Base-by-base conservation (phyloP, 1,140 invertebrate genomes). In the Drosophila chauvacae region DNA sequence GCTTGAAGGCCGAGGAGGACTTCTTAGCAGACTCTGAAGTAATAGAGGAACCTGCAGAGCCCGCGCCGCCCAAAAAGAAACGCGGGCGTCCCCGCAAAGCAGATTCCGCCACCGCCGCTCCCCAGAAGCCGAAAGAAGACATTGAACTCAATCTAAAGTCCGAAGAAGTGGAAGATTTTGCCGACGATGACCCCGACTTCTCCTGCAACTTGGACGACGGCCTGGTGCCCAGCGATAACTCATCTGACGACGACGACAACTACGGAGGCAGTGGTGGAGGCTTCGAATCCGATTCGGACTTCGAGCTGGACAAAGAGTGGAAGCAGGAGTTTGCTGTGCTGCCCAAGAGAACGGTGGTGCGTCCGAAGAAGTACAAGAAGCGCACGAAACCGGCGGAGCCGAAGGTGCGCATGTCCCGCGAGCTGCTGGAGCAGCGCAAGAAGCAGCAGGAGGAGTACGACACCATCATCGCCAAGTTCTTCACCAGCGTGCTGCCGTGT, bases 391-490 rank as follows among this genome's bases (percentile, higher is more conserved):
- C 84, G 6, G 48, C 77, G 0, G 81, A 86, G 39, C 81, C 91
- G 10, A 91, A 85, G 42, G 88, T 91, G 28, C 87, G 91, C 16
- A 91, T 91, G 87, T 78, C 84, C 1, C 65, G 82, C 1, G 91
- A 92, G 10, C 64, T 90, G 50, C 62, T 92, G 30, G 91, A 92
- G 51, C 83, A 85, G 37, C 77, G 88, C 26, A 84, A 86, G 26
- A 87, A 85, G n/a, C 91, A 92, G 33, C 91, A 92, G 57, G 87
- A 86, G 51, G 91, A 92, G 20, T 92, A 91, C 45, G 91, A 92
- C 69, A 45, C 37, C 35, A 91, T 92, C n/a, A 91, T 92, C 14
- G 80, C 77, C 18, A 86, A 92, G 73, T 92, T 92, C 70, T 92
- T 92, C n/a, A 91, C 76, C 41, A 77, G 74, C 39, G 82, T 86